A percentile compares a stretch with the other conserved stretches of the same genome.
These are phyloP conservation scores for Ormia ochracea DNA, from an alignment of 2,888 invertebrate species.

Conservation along the genomic window DNA sequence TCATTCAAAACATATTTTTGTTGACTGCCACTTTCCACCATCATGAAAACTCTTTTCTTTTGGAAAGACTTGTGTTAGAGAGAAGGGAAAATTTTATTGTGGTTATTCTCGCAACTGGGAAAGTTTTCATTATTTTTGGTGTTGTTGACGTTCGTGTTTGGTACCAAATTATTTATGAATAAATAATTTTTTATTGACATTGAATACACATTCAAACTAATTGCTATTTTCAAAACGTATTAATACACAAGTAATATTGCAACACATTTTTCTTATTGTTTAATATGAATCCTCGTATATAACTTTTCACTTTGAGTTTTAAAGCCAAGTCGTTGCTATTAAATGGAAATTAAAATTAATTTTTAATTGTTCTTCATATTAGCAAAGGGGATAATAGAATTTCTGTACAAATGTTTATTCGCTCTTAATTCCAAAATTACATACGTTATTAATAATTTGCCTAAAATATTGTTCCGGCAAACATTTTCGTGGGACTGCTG, in stretches of 20 bases:
- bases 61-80: neutral
- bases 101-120: slow-evolving; percentile 14
- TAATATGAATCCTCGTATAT: too few relatives aligned
- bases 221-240: neutral
- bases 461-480: too few relatives aligned
- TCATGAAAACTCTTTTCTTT: slow-evolving; percentile 18
- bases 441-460: too few relatives aligned
- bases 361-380: too few relatives aligned
- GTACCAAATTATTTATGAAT: slow-evolving; percentile 30
- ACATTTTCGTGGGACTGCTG: too few relatives aligned
- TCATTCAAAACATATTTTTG: slow-evolving; percentile 30
- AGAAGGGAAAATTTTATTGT: neutral
- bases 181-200: slow-evolving; percentile 12
- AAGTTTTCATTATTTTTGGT: slow-evolving; percentile 18
- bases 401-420: too few relatives aligned
- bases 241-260: neutral
- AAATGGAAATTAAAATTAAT: too few relatives aligned
- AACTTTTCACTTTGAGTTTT: too few relatives aligned
- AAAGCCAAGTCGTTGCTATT: too few relatives aligned
- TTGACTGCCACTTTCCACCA: slow-evolving; percentile 26
- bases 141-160: slow-evolving; percentile 11
- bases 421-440: too few relatives aligned
- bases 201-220: slow-evolving; percentile 20
- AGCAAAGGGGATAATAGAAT: too few relatives aligned
- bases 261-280: slow-evolving; percentile 26